Evolutionary conservation across 2,797 vertebrate genomes (phyloP).

Genomic region (Sebastes miniatus): DNA sequence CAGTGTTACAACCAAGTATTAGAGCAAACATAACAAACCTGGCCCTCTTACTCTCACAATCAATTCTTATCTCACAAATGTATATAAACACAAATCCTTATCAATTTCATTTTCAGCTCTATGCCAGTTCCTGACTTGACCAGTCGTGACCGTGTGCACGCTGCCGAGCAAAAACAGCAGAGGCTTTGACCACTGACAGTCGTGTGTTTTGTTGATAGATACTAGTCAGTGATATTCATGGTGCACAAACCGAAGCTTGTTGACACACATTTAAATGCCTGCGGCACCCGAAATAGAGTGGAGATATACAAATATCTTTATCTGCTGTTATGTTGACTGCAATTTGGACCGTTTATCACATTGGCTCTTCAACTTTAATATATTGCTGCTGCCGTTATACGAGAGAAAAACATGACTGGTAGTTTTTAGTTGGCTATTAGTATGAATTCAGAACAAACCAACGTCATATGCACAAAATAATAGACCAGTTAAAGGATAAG

Average conservation of each 20-base stretch:
- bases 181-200: not conserved
- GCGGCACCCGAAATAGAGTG: not conserved
- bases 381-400: not conserved
- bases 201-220: not conserved
- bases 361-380: not conserved
- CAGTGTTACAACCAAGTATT: not conserved
- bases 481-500: not conserved
- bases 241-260: not conserved
- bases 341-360: not conserved
- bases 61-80: not conserved
- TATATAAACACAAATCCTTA: not conserved
- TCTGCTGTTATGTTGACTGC: not conserved
- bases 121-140: not conserved
- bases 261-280: slow-evolving; percentile 8
- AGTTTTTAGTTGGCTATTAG: not conserved
- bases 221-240: not conserved
- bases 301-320: not conserved
- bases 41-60: not conserved
- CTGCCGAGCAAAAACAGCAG: not conserved
- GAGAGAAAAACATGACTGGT: not conserved
- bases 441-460: not conserved
- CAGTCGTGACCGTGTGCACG: too few species aligned
- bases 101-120: not conserved
- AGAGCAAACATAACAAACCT: not conserved
- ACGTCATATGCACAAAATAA: not conserved